Evolutionary conservation across 2,888 invertebrate genomes (phyloP), one percentile per base, ranked within the genome.

Genomic region (Hydrotaea diabolus): DNA sequence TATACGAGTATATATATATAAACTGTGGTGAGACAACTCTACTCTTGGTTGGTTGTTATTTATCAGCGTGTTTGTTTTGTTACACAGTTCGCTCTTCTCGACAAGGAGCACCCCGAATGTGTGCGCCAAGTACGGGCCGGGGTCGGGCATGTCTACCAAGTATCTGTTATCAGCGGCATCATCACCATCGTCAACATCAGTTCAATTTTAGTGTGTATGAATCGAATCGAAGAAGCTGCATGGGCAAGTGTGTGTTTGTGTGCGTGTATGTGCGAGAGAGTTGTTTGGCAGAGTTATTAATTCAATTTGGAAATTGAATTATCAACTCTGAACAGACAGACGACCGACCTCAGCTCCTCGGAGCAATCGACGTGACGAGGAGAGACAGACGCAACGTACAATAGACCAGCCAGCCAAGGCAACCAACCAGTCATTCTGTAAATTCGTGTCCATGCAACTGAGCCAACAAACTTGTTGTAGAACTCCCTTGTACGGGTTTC

Each of bases 221-320:
- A 57, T n/a, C 23, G 59, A 59, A 26, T 13, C 9, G 15, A n/a
- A 26, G 59, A 59, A 26, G 59, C 23, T 59, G 59, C 59, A 15
- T 26, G 59, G 23, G 26, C 13, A 23, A 23, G 13, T 23, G 9
- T 3, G n/a, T 21, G 57, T 23, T 9, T 57, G 62, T 77, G 15
- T 71, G 71, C 53, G 49, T 71, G 62, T 31, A 46, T 83, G 23
- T 74, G 80, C 15, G 17, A 15, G 13, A 26, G 62, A 23, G 69
- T 43, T 62, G 71, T 66, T 55, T 21, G 36, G 62, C 74, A 69
- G 23, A 76, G 72, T 55, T 46, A 77, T 82, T 69, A 82, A 80
- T 82, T 85, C 69, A 82, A 77, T 77, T 82, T 82, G 46, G 7
- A 82, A 82, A 82, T 80, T 85, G 55, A 82, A 82, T 80, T 85